Conservation (phyloP, 2,797 vertebrate species). For the Manis crassicaudata region DNA sequence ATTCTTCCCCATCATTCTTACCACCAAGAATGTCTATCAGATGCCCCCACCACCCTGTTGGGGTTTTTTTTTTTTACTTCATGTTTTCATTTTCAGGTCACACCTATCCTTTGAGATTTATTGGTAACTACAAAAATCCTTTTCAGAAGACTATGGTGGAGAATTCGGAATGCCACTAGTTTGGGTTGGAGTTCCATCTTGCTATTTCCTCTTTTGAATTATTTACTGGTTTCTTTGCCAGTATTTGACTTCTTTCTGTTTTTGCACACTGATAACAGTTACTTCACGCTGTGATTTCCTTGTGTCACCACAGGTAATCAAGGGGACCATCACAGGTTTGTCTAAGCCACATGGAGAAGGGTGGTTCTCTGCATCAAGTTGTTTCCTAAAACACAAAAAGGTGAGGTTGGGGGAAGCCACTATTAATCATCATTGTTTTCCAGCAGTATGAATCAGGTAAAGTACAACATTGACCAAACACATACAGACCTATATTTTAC, state of each 20-base stretch:
- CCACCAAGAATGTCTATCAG: neutral
- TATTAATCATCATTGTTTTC: neutral
- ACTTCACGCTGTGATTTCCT: conserved; percentile 21
- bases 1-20: conserved; percentile 85
- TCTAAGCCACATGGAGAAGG: neutral
- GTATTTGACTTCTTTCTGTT: conserved; percentile 52
- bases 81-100: conserved; percentile 61
- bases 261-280: conserved; percentile 47
- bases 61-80: neutral
- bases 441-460: neutral
- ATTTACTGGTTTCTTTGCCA: neutral
- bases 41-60: too few species aligned
- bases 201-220: neutral
- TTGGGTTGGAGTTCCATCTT: conserved; percentile 40
- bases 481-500: neutral
- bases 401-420: neutral
- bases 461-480: neutral
- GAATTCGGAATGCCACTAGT: neutral
- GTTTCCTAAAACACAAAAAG: neutral
- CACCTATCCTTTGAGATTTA: conserved; percentile 28
- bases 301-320: neutral
- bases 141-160: conserved; percentile 30
- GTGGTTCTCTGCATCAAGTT: neutral
- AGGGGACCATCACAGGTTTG: neutral
- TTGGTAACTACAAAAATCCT: neutral